phyloP scores from a whole-genome alignment of 2,888 invertebrate species.

The Caenorhabditis imperialis region DNA sequence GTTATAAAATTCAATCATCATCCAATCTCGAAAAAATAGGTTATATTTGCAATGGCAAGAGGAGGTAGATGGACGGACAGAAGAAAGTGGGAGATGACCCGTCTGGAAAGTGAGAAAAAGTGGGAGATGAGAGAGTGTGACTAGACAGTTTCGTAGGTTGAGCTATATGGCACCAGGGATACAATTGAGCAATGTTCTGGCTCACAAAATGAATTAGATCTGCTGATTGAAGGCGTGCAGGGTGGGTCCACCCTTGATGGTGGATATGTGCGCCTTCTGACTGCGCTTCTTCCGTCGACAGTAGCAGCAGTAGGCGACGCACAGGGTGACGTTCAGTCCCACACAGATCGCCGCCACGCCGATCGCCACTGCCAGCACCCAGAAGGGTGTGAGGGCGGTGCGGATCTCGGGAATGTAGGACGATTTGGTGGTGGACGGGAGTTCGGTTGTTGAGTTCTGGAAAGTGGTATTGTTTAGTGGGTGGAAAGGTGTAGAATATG shows the following conservation, averaged over 20 bases:
- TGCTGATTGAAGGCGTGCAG: slow-evolving; percentile 71
- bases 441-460: slow-evolving; percentile 37
- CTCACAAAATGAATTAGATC: too few relatives aligned
- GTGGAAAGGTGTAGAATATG: too few relatives aligned
- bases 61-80: too few relatives aligned
- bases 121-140: too few relatives aligned
- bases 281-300: slow-evolving; percentile 66
- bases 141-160: too few relatives aligned
- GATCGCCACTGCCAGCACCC: slow-evolving; percentile 74
- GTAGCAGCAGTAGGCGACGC: slow-evolving; percentile 72
- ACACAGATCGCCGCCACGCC: slow-evolving; percentile 71
- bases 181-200: too few relatives aligned
- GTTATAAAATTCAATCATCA: too few relatives aligned
- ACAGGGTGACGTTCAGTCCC: slow-evolving; percentile 68
- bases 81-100: too few relatives aligned
- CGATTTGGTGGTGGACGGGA: slow-evolving; percentile 11
- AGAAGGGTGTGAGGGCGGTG: slow-evolving; percentile 63
- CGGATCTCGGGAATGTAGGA: slow-evolving; percentile 24
- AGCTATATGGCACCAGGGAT: too few relatives aligned
- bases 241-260: slow-evolving; percentile 68
- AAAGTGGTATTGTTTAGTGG: background rate
- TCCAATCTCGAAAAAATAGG: too few relatives aligned
- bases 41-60: too few relatives aligned
- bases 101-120: too few relatives aligned
- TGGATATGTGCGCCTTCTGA: slow-evolving; percentile 68